phyloP scores from a whole-genome alignment of 1,140 invertebrate species.

The Procambarus virginalis region DNA sequence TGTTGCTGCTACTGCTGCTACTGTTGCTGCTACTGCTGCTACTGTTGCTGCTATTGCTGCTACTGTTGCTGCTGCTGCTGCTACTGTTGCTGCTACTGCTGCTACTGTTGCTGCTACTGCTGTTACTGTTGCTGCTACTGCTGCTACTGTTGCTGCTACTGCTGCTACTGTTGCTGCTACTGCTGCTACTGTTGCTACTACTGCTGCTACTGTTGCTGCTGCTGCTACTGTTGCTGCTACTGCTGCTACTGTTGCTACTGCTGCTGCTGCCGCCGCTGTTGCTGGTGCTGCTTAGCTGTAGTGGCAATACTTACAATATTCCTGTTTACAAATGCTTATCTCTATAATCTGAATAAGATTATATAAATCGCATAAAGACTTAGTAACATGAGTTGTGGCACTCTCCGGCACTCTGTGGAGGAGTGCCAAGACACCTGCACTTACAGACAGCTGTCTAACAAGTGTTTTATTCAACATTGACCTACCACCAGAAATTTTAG shows the following conservation, averaged over 20 bases:
- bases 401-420: no score
- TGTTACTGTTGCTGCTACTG: neutral
- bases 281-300: neutral
- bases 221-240: neutral
- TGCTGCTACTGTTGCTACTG: neutral
- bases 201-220: neutral
- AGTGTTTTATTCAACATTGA: no score
- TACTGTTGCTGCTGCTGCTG: neutral
- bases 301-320: no score
- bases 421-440: no score
- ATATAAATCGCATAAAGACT: no score
- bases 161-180: neutral
- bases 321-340: no score
- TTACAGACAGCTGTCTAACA: no score
- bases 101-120: neutral
- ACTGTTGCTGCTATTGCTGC: neutral
- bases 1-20: neutral
- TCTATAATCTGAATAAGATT: no score
- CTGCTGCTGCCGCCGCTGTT: neutral
- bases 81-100: neutral
- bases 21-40: neutral
- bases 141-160: neutral
- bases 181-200: neutral
- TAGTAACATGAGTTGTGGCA: no score
- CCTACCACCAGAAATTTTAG: no score